A percentile compares a stretch with the other conserved stretches of the same genome.
Evolutionary conservation across 30 jellyfish, hydroid and myxozoan genomes (phyloP).

Genomic region (Cassiopea xamachana): DNA sequence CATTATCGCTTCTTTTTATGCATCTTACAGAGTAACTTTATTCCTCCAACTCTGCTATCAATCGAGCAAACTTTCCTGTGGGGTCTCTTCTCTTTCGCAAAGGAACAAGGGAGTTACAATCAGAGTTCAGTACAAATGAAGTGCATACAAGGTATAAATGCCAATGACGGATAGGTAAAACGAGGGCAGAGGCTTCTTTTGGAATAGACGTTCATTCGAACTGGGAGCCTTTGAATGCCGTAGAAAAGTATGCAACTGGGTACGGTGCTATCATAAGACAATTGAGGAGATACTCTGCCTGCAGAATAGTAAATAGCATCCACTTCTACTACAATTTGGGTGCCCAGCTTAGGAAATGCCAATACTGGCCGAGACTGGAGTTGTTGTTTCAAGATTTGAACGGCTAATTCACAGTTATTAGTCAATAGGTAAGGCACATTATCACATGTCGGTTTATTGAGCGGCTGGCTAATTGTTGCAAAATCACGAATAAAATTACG

Average conservation of each 20-base stretch:
- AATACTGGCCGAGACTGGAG: neutral
- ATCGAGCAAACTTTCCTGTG: too few relatives aligned
- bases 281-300: constrained; percentile 8
- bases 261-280: neutral
- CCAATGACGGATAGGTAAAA: constrained; percentile 15
- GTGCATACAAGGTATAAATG: neutral
- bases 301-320: constrained; percentile 14
- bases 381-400: neutral
- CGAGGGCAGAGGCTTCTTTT: constrained; percentile 25
- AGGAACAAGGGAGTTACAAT: too few relatives aligned
- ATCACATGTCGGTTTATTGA: too few relatives aligned
- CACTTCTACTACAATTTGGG: neutral
- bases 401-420: too few relatives aligned
- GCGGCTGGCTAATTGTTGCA: too few relatives aligned
- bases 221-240: constrained; percentile 5
- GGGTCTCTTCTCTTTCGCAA: too few relatives aligned
- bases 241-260: constrained; percentile 28
- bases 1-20: too few relatives aligned
- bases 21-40: too few relatives aligned
- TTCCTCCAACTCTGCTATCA: too few relatives aligned
- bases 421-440: too few relatives aligned
- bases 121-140: constrained; percentile 1
- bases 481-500: too few relatives aligned
- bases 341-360: neutral
- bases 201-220: constrained; percentile 5